phyloP scores from a whole-genome alignment of 92 coral and sea anemone species.

The Phenganax marumi region DNA sequence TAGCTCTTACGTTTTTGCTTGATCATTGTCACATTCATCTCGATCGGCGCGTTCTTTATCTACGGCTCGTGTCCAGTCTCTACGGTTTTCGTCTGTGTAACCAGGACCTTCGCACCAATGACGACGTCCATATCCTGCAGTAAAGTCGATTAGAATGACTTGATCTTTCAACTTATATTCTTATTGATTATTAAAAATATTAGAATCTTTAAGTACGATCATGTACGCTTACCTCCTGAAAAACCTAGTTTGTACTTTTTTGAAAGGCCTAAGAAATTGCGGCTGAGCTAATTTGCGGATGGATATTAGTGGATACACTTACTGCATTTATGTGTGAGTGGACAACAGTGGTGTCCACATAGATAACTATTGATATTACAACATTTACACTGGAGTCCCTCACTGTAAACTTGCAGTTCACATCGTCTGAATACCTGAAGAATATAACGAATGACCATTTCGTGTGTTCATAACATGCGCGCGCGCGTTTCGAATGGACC shows the following conservation, averaged over 20 bases:
- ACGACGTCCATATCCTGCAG: conserved; percentile 28
- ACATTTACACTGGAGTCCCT: conserved; percentile 42
- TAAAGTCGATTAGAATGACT: neutral
- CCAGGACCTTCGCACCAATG: conserved; percentile 41
- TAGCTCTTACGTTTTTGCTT: conserved; percentile 26
- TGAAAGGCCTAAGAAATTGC: too few species aligned
- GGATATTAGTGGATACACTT: conserved; percentile 9
- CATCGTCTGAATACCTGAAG: conserved; percentile 29
- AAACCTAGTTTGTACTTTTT: too few species aligned
- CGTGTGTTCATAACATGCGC: neutral
- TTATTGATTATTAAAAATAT: too few species aligned
- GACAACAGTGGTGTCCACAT: conserved; percentile 35
- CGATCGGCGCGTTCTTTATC: conserved; percentile 27
- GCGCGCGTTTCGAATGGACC: neutral
- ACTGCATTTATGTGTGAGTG: conserved; percentile 29
- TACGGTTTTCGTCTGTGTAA: conserved; percentile 20
- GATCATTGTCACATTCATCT: conserved; percentile 43
- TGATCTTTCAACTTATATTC: too few species aligned
- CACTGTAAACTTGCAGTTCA: conserved; percentile 41
- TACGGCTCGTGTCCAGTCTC: conserved; percentile 35
- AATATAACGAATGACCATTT: neutral
- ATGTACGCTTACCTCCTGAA: too few species aligned
- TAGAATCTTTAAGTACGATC: too few species aligned
- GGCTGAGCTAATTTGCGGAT: neutral
- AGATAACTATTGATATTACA: conserved; percentile 39